A percentile compares a stretch with the other conserved stretches of the same genome.
Conservation (phyloP, 2,113 vertebrate species). For the Scartelaos histophorus region DNA sequence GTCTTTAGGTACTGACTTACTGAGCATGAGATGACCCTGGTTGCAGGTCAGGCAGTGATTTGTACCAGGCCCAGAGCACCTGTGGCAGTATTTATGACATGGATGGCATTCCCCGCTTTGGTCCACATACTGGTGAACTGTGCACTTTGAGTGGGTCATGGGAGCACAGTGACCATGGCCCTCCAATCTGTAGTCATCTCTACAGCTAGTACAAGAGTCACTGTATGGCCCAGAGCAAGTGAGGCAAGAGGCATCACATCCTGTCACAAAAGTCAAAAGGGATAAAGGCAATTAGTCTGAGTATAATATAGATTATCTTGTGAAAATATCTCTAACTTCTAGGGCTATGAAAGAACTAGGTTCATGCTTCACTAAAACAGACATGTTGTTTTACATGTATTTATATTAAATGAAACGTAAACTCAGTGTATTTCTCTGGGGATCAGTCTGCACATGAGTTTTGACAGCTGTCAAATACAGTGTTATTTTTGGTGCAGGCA, state of each 20-base stretch:
- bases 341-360: background rate
- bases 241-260: conserved; percentile 79
- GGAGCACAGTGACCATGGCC: conserved; percentile 63
- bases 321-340: background rate
- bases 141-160: conserved; percentile 62
- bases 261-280: conserved; percentile 62
- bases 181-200: conserved; percentile 64
- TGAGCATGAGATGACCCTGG: conserved; percentile 77
- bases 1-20: conserved; percentile 72
- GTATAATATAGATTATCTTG: background rate
- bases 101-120: conserved; percentile 70
- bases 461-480: conserved; percentile 65
- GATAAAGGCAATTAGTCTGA: background rate
- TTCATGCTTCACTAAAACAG: background rate
- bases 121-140: conserved; percentile 73
- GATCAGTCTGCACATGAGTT: conserved; percentile 49
- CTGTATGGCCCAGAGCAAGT: conserved; percentile 75
- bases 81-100: conserved; percentile 85
- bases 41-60: conserved; percentile 83
- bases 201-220: conserved; percentile 78
- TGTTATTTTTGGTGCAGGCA: conserved; percentile 53
- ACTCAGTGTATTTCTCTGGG: conserved; percentile 50
- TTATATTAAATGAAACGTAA: background rate
- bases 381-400: background rate
- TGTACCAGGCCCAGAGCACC: conserved; percentile 80